phyloP scores from a whole-genome alignment of 2,888 invertebrate species.

The Ptilodon capucinus region DNA sequence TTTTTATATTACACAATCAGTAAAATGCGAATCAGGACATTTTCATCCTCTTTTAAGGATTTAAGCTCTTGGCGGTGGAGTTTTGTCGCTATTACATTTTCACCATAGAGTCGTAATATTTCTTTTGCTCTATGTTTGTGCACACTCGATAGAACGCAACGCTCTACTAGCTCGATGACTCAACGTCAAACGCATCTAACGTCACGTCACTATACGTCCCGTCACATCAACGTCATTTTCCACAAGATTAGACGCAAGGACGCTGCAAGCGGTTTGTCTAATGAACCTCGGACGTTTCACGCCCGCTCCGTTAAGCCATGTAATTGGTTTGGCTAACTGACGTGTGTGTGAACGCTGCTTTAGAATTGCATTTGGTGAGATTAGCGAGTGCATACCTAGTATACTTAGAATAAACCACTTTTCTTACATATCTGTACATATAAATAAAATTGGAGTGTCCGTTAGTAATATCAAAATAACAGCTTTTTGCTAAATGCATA shows the following conservation, averaged over 20 bases:
- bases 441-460: too few species aligned
- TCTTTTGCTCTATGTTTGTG: too few species aligned
- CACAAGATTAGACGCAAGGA: slow-evolving; percentile 48
- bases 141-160: slow-evolving; percentile 7
- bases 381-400: background rate
- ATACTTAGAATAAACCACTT: background rate
- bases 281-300: slow-evolving; percentile 44
- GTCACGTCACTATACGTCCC: background rate
- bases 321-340: slow-evolving; percentile 43
- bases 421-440: background rate
- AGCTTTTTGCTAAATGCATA: too few species aligned
- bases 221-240: slow-evolving; percentile 44
- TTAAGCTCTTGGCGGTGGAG: too few species aligned
- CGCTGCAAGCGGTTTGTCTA: slow-evolving; percentile 38
- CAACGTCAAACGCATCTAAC: slow-evolving; percentile 31
- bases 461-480: too few species aligned
- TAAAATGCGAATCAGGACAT: too few species aligned
- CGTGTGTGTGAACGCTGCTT: slow-evolving; percentile 12
- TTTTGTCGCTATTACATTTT: slow-evolving; percentile 11
- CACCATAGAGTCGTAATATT: too few species aligned
- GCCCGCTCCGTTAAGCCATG: slow-evolving; percentile 47
- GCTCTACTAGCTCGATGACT: too few species aligned
- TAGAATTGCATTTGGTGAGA: slow-evolving; percentile 10
- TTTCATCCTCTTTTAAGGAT: too few species aligned
- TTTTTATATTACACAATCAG: too few species aligned